phyloP scores from a whole-genome alignment of 2,113 vertebrate genomes.

The Pelodiscus sinensis region DNA sequence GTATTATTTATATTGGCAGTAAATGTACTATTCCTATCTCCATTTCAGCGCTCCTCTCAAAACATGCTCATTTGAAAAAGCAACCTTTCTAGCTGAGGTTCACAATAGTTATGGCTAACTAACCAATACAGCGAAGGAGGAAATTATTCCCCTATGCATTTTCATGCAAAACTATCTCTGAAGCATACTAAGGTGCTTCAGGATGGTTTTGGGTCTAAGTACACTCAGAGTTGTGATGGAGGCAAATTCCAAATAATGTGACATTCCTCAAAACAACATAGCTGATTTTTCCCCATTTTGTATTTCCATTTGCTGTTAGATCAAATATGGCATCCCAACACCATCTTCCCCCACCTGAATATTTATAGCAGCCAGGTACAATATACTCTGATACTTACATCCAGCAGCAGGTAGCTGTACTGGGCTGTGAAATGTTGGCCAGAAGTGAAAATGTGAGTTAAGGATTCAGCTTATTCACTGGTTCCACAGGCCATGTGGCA shows the following conservation, averaged over 20 bases:
- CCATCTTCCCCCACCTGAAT: background rate
- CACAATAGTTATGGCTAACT: background rate
- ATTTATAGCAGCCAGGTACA: background rate
- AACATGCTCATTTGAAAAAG: constrained; percentile 23
- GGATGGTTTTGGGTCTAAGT: background rate
- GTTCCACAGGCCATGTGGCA: background rate
- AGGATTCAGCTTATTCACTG: background rate
- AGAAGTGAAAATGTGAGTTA: background rate
- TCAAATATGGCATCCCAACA: background rate
- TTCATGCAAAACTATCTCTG: background rate
- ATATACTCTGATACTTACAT: background rate
- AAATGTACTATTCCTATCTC: constrained; percentile 32
- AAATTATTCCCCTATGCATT: constrained; percentile 1
- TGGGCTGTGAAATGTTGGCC: background rate
- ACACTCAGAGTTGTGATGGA: background rate
- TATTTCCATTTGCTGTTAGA: background rate
- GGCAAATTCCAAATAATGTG: constrained; percentile 12
- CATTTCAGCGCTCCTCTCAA: constrained; percentile 12
- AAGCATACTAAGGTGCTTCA: constrained; percentile 2
- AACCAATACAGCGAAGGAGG: background rate
- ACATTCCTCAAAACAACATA: background rate
- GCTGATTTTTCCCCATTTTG: background rate
- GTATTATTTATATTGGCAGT: constrained; percentile 3
- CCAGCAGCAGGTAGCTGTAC: background rate
- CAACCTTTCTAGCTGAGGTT: background rate